Evolutionary conservation across 2,888 invertebrate genomes (phyloP), one percentile per base, ranked within the genome.

Genomic region (Sinodicranocentrus sp.): DNA sequence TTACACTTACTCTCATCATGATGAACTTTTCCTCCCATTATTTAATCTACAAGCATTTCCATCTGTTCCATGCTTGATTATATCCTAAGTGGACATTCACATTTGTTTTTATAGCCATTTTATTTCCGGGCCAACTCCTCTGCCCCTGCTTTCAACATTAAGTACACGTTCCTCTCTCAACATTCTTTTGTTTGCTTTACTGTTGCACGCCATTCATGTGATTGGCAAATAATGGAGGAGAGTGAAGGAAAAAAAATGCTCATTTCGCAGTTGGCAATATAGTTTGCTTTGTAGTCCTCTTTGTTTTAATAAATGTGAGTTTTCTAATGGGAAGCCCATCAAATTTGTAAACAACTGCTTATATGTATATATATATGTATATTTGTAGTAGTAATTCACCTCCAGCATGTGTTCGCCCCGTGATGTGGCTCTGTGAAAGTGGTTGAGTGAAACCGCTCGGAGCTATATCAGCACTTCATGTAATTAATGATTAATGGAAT

Each of bases 401-500:
- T n/a, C n/a, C n/a, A n/a, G n/a, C n/a, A n/a, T n/a, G n/a, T n/a
- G n/a, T n/a, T n/a, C n/a, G n/a, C n/a, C n/a, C n/a, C n/a, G n/a
- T n/a, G n/a, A n/a, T n/a, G n/a, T n/a, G n/a, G n/a, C n/a, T n/a
- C n/a, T n/a, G n/a, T n/a, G n/a, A n/a, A n/a, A n/a, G n/a, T n/a
- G n/a, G n/a, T n/a, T n/a, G n/a, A n/a, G n/a, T n/a, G 33, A 10
- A 33, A 33, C 33, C 48, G 48, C 63, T 48, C 25, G 26, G 2
- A 17, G 75, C 59, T 75, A 43, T 68, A 57, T 57, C 19, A 43
- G 48, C 72, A 80, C 72, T 82, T 43, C 33, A 48, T 61, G 76
- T 76, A 76, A 82, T 82, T 70, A 82, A 76, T 82, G 44, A 82
- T 82, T 76, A 82, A 82, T 82, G 82, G 73, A 76, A 70, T 82